Evolutionary conservation across 2,888 invertebrate species (phyloP), one percentile per base, ranked within the genome.

Genomic region (Papilio protenor): DNA sequence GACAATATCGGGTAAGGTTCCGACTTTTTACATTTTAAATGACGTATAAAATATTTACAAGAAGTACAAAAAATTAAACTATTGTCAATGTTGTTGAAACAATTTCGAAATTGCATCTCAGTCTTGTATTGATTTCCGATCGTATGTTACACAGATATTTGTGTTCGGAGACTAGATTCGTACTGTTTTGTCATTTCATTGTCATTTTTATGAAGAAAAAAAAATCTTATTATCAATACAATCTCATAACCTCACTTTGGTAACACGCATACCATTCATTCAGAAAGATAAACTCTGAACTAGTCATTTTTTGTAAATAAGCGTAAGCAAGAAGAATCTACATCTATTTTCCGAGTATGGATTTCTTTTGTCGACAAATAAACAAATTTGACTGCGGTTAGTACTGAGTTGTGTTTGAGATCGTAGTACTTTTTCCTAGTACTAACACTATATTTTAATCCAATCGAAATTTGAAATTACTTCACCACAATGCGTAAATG

Each of bases 241-340:
- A 91, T 91, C 90, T 92, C 92, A 89, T 89, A 61, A 88, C 85
- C 87, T 89, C 89, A 91, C 92, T 93, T 92, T 92, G 93, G 93
- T 93, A 93, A 93, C 92, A 78, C 76, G 78, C 76, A 81, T 80
- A 82, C 81, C 81, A 81, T 81, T 80, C 78, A 83, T 82, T 84
- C 84, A 84, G 85, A 85, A 84, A 84, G 82, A 82, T 80, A 80
- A 80, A 81, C 79, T 81, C 76, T 76, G 75, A 73, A 77, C 64
- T 73, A 75, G 79, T 78, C 76, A 75, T 61, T 74, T 73, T 33
- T 86, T 84, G 82, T 77, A 77, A 66, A 45, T 55, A 23, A 23
- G 27, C 27, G 61, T 47, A 69, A 59, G 69, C 73, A 73, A 69
- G 45, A 55, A 73, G 66, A 57, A 73, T 49, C 6, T 49, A 49